Base-by-base conservation (phyloP, 2,888 invertebrate genomes). In the Trichopoda pennipes region DNA sequence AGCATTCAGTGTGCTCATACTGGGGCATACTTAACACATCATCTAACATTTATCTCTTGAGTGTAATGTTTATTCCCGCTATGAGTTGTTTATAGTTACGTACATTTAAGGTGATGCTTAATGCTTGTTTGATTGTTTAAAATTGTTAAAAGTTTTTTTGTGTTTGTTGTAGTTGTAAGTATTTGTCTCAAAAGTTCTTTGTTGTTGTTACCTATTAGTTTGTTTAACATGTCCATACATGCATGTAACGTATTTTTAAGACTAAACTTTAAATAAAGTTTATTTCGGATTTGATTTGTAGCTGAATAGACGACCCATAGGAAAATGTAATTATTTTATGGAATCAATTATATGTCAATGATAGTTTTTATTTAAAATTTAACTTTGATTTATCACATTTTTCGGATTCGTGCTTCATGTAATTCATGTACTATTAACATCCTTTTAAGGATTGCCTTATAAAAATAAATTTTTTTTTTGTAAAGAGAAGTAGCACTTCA, bases 161-260 rank as follows among this genome's bases (percentile, higher is more conserved):
- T 44, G 17, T 42, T 56, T 58, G 14, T 58, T 56, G 17, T 47
- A 47, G 60, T 55, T 47, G 51, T 56, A 58, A 38, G n/a, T 19
- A 64, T 66, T 73, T 78, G 66, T 58, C 35, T 78, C 32, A 38
- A 66, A 53, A 63, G 19, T 47, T 55, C 56, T 17, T 53, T 42
- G 64, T 78, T 28, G 4, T 28, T 28, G 49, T 53, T 60, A 64
- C 35, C 44, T 44, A 60, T 78, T 64, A 66, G 53, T 72, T 78
- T 44, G 51, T 66, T 58, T 35, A 72, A 66, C 58, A 66, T 70
- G 77, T 70, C 70, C 49, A 49, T 70, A 56, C 63, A 49, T 49
- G 60, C 60, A 60, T 35, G 66, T 64, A 76, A 76, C 75, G 8
- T 64, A 58, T 64, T 70, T 63, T 17, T 21, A 38, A 64, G 70